Percentiles rank a stretch among this genome's conserved stretches.
phyloP scores from a whole-genome alignment of 2,888 invertebrate genomes.

The Tortricodes alternella region DNA sequence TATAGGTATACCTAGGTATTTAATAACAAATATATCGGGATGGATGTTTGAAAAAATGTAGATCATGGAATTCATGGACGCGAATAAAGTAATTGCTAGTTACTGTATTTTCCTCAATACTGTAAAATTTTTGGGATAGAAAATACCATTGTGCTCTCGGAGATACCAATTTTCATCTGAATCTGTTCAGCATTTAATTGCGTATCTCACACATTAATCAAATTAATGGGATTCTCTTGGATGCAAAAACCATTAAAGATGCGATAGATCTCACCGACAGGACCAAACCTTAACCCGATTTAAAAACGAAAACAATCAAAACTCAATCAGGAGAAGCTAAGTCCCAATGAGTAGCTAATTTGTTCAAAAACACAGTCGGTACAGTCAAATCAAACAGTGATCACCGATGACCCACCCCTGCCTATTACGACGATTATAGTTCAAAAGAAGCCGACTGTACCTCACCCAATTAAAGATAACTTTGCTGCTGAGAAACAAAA shows the following conservation, averaged over 20 bases:
- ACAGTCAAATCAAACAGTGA: slow-evolving; percentile 54
- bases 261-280: slow-evolving; percentile 17
- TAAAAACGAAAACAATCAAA: slow-evolving; percentile 33
- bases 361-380: slow-evolving; percentile 57
- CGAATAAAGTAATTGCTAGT: too few relatives aligned
- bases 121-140: too few relatives aligned
- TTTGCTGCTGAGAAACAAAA: not conserved
- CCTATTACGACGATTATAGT: slow-evolving; percentile 37
- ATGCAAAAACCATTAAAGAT: not conserved
- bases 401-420: slow-evolving; percentile 43
- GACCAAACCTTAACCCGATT: slow-evolving; percentile 47
- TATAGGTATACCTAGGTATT: too few relatives aligned
- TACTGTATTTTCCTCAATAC: too few relatives aligned
- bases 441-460: slow-evolving; percentile 48
- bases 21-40: too few relatives aligned
- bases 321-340: slow-evolving; percentile 51
- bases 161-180: too few relatives aligned
- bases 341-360: slow-evolving; percentile 59
- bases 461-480: slow-evolving; percentile 8
- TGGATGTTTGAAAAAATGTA: too few relatives aligned
- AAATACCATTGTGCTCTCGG: too few relatives aligned
- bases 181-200: too few relatives aligned
- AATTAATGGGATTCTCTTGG: not conserved
- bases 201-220: not conserved
- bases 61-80: too few relatives aligned